These are phyloP conservation scores for Orchesella cincta DNA, from an alignment of 1,140 invertebrate genomes.

Conservation along the genomic window DNA sequence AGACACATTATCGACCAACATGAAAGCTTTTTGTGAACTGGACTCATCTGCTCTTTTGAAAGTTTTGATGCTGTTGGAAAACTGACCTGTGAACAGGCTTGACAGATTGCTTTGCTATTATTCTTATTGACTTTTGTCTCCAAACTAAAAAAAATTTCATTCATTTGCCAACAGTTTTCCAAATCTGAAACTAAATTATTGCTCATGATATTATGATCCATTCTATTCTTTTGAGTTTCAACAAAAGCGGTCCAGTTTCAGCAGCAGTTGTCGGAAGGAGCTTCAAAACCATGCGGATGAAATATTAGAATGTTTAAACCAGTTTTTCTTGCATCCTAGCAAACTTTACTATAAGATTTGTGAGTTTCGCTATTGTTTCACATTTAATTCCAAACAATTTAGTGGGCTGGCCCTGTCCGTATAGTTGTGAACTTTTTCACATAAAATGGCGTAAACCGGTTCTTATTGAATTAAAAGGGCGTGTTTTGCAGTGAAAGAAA, in stretches of 20 bases:
- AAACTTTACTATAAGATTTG: no score
- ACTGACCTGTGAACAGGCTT: neutral
- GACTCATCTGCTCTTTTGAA: neutral
- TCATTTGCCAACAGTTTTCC: no score
- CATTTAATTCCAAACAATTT: neutral
- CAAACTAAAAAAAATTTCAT: no score
- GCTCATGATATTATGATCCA: neutral
- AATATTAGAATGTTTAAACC: no score
- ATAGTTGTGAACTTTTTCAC: neutral
- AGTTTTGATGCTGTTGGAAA: no score
- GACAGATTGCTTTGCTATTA: conserved; percentile 21
- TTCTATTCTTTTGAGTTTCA: neutral
- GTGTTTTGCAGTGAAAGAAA: neutral
- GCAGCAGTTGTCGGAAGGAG: no score
- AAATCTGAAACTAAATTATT: no score
- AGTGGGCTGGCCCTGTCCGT: neutral
- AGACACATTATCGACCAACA: neutral
- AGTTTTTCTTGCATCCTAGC: no score
- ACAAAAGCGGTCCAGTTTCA: neutral
- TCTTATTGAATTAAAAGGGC: conserved; percentile 1
- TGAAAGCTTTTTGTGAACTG: neutral
- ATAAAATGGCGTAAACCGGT: conserved; percentile 25
- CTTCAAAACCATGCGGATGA: no score
- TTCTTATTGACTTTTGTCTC: neutral
- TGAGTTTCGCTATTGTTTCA: no score